Evolutionary conservation across 1,140 invertebrate genomes (phyloP), one percentile per base, ranked within the genome.

Genomic region (Microplitis mediator): DNA sequence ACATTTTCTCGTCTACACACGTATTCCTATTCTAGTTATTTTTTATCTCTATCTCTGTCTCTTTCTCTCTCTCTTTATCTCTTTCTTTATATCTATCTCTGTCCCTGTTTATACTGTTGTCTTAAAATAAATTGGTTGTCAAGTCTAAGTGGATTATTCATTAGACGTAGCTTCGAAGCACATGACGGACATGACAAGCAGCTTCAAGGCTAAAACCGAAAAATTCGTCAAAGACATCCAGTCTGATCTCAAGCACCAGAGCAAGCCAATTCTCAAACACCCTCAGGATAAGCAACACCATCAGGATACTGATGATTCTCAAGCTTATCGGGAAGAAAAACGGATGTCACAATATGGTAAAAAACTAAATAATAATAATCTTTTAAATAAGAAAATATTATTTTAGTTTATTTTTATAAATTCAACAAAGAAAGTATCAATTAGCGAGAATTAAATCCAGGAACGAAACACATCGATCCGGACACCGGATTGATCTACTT

Each of bases 401-500:
- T 23, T 23, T 23, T 23, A 23, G 23, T 23, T 23, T 23, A 23
- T 23, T 23, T 23, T 23, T 23, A 23, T 23, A 23, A 23, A 23
- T 23, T 23, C 23, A 23, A 23, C 23, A 23, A 23, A 23, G 34
- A 39, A 75, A 45, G 14, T 51, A 64, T 9, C 36, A 73, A 65
- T 73, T 5, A 72, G 4, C 45, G 34, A 64, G 71, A 74, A 66
- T 78, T 75, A 75, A 73, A 72, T 71, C 32, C 78, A 93, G 93
- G 93, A 81, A 92, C 92, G 73, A 93, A 93, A 85, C 92, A 92
- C 80, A 90, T 93, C 76, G 92, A 94, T 85, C 92, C 91, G 74
- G 91, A 93, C 77, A 93, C 92, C 32, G 92, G 92, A 73, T 86
- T 94, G 36, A 93, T 94, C 79, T 94, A 94, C 86, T 94, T 94